Base-by-base conservation (phyloP, 2,113 vertebrate species). In the Phodopus roborovskii region DNA sequence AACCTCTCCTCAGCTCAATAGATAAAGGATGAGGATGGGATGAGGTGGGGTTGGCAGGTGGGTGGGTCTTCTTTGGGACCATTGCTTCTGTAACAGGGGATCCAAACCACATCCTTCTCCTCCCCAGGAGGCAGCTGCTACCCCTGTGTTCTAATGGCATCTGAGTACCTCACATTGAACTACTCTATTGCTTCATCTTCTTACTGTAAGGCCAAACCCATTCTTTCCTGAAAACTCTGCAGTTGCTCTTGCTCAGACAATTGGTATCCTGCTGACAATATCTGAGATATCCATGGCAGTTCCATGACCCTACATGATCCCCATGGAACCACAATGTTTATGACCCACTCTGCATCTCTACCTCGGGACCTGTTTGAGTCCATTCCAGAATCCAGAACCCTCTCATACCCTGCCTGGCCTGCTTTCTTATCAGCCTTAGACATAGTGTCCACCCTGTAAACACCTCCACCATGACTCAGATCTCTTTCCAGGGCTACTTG, bases 1-100 rank as follows among this genome's bases (percentile, higher is more conserved):
- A 99, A 99, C 99, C 99, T 99, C 99, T 99, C 99, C 99, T 99
- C 99, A 99, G 99, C 99, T 99, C 99, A 99, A 99, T 99, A 99
- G 99, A 99, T 99, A 99, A 99, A 99, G 99, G 39, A 75, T 73
- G 99, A 99, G 99, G 99, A 99, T 99, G 98, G 99, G 99, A 99
- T 99, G 89, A 98, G 98, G 98, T 96, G 98, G 98, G 97, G 96
- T 15, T 98, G 99, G 98, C 98, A 99, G 98, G 98, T 95, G 99
- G 99, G 99, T 98, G 99, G 99, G 99, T 99, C 99, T 99, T 99
- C 97, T 97, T 97, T 97, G 99, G 99, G 99, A 99, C 99, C 99
- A 99, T 99, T 98, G 98, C 98, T 99, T 99, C 98, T 99, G 99
- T 99, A 99, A 99, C 99, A 99, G 99, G 99, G 8, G 91, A 98